These are phyloP conservation scores for Bursaphelenchus okinawaensis DNA, from an alignment of 2,888 invertebrate genomes.

Conservation along the genomic window DNA sequence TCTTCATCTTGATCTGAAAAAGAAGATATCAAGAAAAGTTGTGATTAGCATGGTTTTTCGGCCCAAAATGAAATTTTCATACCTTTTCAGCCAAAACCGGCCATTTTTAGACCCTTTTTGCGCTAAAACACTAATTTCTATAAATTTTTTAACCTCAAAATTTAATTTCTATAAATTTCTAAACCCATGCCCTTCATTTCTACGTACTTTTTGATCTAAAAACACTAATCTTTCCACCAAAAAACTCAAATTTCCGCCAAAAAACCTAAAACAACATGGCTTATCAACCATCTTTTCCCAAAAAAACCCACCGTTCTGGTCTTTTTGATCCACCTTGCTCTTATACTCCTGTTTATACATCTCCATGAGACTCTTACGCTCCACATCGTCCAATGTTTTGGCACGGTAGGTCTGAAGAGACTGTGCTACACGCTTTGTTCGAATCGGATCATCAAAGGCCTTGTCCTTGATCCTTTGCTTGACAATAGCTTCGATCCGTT, in stretches of 20 bases:
- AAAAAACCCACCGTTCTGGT: no score
- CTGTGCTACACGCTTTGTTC: constrained; percentile 77
- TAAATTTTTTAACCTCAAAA: neutral
- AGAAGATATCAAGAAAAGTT: neutral
- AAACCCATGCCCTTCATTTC: no score
- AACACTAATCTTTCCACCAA: no score
- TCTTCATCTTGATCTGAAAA: constrained; percentile 60
- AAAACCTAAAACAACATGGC: no score
- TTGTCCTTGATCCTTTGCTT: constrained; percentile 79
- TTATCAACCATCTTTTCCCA: no score
- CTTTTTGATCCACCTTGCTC: neutral
- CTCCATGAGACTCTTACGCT: constrained; percentile 82
- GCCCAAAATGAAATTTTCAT: constrained; percentile 12
- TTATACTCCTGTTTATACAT: constrained; percentile 73
- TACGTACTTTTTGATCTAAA: no score
- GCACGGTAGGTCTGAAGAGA: constrained; percentile 80
- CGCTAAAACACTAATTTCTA: neutral
- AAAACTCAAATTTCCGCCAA: no score
- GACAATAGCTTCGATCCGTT: constrained; percentile 83
- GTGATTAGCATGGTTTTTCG: neutral
- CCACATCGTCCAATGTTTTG: constrained; percentile 80
- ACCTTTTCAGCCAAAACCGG: constrained; percentile 10
- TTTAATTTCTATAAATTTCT: no score
- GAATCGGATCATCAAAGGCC: constrained; percentile 85
- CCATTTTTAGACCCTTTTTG: neutral